These are phyloP conservation scores for Caerostris darwini DNA, from an alignment of 1,140 invertebrate genomes.

Conservation along the genomic window DNA sequence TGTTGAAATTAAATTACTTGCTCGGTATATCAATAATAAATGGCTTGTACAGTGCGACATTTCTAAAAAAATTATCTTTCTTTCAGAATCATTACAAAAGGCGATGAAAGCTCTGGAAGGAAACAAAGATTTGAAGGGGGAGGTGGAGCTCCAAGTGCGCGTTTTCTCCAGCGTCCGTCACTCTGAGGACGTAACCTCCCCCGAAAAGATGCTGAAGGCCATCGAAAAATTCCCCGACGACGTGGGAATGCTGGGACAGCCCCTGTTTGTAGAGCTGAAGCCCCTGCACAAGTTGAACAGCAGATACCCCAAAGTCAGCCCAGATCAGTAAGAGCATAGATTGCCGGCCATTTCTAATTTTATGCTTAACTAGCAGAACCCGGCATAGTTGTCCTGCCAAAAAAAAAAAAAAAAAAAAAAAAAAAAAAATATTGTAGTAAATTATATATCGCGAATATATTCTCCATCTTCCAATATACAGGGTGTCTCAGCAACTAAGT, in stretches of 20 bases:
- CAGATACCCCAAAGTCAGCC: not conserved
- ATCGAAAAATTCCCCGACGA: not conserved
- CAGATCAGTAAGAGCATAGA: conserved; percentile 27
- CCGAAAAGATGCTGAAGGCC: not conserved
- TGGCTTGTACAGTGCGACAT: not conserved
- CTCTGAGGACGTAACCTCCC: not conserved
- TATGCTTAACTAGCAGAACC: too few species aligned
- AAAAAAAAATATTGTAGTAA: too few species aligned
- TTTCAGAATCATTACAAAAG: not conserved
- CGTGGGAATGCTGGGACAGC: not conserved
- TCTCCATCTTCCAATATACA: too few species aligned
- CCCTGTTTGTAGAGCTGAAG: conserved; percentile 36
- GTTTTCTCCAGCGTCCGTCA: not conserved
- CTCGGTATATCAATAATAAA: too few species aligned
- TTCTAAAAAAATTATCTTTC: not conserved
- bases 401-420: too few species aligned
- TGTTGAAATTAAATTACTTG: too few species aligned
- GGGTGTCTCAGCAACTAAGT: too few species aligned
- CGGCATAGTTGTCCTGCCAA: too few species aligned
- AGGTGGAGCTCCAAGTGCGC: not conserved
- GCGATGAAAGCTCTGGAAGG: not conserved
- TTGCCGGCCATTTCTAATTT: too few species aligned
- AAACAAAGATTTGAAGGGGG: conserved; percentile 8
- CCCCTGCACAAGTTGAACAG: conserved; percentile 3
- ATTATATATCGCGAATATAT: too few species aligned